Evolutionary conservation across 1,140 invertebrate species (phyloP), one percentile per base, ranked within the genome.

Genomic region (Archegozetes longisetosus): DNA sequence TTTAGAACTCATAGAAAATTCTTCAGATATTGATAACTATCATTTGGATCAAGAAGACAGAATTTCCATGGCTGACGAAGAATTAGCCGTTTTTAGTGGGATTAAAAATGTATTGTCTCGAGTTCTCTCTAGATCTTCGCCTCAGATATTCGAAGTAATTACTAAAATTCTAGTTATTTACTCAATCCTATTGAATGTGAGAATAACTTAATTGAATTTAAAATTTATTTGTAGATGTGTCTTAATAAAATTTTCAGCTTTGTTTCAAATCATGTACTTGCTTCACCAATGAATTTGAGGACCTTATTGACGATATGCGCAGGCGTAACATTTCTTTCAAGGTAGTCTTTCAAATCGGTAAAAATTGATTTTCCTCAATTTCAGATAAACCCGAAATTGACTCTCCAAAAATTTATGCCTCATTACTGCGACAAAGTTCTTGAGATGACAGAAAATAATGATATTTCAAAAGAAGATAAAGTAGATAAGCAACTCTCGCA

Each of bases 401-500:
- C 84, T 0, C 66, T 88, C 26, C 80, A 82, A 64, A 71, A 79
- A 17, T 80, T 92, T 64, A 60, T 91, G 26, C 85, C 86, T 1
- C 73, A 79, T 60, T 72, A 90, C 1, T 80, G 81, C 64, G 75
- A 81, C 68, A 75, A 70, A 58, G 74, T 84, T 12, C 70, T 80
- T 3, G 68, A 72, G 6, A 66, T 78, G 22, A 70, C 80, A 2
- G 74, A 75, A n/a, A 77, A 79, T 47, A 75, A 77, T 48, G 81
- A 85, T 60, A 68, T 80, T 49, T 61, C 73, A 20, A 77, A 79
- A 51, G 83, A 85, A 64, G 86, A 90, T 68, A 81, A 80, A 63
- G 70, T 88, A 1, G 84, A 89, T 64, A 80, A 84, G 63, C 81
- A 87, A 63, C 73, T 93, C 9, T 69, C 87, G 0, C 90, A 87